phyloP scores from a whole-genome alignment of 2,888 invertebrate genomes.

The Cosmia pyralina region DNA sequence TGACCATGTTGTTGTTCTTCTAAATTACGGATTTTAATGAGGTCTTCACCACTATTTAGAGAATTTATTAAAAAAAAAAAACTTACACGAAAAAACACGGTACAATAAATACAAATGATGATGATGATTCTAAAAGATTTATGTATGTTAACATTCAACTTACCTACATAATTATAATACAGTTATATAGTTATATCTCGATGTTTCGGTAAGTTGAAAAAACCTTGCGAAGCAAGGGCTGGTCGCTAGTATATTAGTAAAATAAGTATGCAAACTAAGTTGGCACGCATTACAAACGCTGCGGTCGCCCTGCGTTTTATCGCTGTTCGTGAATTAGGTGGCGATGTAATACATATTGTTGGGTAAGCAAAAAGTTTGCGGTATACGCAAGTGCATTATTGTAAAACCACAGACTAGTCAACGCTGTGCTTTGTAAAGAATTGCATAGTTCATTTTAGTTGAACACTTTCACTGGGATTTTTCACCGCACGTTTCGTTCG shows the following conservation, averaged over 20 bases:
- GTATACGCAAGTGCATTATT: slow-evolving; percentile 51
- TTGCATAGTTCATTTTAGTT: slow-evolving; percentile 4
- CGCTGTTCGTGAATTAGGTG: slow-evolving; percentile 65
- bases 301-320: slow-evolving; percentile 55
- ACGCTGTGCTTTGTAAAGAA: slow-evolving; percentile 22
- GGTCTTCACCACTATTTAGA: too few species aligned
- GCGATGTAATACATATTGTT: slow-evolving; percentile 64
- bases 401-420: slow-evolving; percentile 31
- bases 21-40: too few species aligned
- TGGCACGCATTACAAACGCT: slow-evolving; percentile 38
- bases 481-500: neutral
- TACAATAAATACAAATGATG: too few species aligned
- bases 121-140: too few species aligned
- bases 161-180: too few species aligned
- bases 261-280: slow-evolving; percentile 10
- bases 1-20: too few species aligned
- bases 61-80: too few species aligned
- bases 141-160: too few species aligned
- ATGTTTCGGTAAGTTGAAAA: too few species aligned
- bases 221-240: too few species aligned
- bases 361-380: slow-evolving; percentile 55
- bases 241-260: neutral
- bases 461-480: neutral
- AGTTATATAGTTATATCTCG: too few species aligned
- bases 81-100: too few species aligned